Evolutionary conservation across 2,888 invertebrate species (phyloP).

Genomic region (Athrips mouffetella): DNA sequence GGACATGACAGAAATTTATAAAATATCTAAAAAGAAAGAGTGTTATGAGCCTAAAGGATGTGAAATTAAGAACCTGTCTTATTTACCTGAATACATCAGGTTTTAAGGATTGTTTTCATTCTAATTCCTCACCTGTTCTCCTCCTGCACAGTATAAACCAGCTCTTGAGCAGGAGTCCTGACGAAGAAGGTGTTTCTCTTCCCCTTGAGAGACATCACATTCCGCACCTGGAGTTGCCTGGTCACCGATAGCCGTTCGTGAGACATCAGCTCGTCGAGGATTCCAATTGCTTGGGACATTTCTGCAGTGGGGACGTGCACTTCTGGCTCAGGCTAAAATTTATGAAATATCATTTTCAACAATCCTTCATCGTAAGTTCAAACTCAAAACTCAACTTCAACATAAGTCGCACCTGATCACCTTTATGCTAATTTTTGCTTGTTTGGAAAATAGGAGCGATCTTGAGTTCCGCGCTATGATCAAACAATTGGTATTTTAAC

Average conservation of each 20-base stretch:
- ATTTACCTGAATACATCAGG: no score
- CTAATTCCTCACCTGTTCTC: conserved; percentile 43
- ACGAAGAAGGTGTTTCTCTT: conserved; percentile 58
- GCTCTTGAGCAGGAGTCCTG: conserved; percentile 42
- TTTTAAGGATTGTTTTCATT: no score
- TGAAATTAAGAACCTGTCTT: no score
- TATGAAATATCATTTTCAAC: background rate
- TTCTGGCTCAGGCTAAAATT: background rate
- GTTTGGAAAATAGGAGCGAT: no score
- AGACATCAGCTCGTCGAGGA: conserved; percentile 39
- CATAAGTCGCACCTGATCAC: no score
- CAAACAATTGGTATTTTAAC: no score
- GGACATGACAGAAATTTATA: no score
- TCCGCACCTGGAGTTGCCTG: conserved; percentile 50
- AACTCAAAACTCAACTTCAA: no score
- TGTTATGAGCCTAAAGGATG: no score
- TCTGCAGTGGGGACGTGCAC: background rate
- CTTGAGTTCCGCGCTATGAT: no score
- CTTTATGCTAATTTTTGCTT: no score
- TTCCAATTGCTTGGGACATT: conserved; percentile 21
- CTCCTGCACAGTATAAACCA: conserved; percentile 57
- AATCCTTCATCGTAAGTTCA: background rate
- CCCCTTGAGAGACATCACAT: conserved; percentile 49
- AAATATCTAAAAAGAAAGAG: no score
- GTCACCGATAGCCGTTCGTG: conserved; percentile 54